Percentiles rank a stretch among this genome's conserved stretches.
Conservation (phyloP, 2,888 invertebrate genomes). For the Margaritifera margaritifera region DNA sequence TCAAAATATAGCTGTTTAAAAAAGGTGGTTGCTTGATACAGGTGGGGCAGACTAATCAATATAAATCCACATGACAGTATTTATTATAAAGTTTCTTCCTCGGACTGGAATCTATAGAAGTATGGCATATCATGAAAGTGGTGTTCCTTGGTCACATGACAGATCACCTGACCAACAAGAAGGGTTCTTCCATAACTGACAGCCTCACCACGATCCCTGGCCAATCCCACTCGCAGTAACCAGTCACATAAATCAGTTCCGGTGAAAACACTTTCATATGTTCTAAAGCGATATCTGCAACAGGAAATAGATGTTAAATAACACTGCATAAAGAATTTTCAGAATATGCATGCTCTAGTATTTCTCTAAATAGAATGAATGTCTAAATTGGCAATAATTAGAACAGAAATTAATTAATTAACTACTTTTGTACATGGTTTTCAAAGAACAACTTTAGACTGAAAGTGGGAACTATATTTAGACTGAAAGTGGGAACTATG, state of each 20-base stretch:
- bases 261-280: conserved; percentile 85
- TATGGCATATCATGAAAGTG: conserved; percentile 85
- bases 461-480: too few relatives aligned
- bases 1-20: too few relatives aligned
- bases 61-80: not conserved
- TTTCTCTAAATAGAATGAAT: not conserved
- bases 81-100: conserved; percentile 10
- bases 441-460: not conserved
- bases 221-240: conserved; percentile 87
- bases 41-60: not conserved
- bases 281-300: conserved; percentile 84
- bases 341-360: not conserved
- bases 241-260: conserved; percentile 89
- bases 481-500: too few relatives aligned
- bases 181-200: conserved; percentile 87
- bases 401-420: not conserved
- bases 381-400: not conserved
- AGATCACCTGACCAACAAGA: conserved; percentile 87
- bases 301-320: not conserved
- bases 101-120: conserved; percentile 82
- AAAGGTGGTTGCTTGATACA: too few relatives aligned
- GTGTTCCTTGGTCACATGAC: conserved; percentile 87
- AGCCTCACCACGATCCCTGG: conserved; percentile 85
- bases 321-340: not conserved
- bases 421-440: conserved; percentile 1